These are phyloP conservation scores for Myiopsitta monachus DNA, from an alignment of 2,113 vertebrate species.

Conservation along the genomic window DNA sequence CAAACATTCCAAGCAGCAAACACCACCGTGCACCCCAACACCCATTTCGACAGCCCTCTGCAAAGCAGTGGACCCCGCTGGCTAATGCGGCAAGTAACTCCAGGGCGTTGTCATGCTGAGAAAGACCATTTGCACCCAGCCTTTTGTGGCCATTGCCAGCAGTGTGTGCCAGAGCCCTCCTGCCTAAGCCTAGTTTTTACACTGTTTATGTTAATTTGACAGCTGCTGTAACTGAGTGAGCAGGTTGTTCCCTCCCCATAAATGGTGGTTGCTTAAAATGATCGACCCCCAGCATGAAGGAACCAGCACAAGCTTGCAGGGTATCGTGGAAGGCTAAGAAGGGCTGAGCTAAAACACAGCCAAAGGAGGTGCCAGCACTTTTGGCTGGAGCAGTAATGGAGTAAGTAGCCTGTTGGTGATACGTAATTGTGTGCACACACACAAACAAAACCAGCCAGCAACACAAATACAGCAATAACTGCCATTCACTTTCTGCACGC, in stretches of 20 bases:
- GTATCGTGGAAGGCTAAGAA: not conserved
- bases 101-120: not conserved
- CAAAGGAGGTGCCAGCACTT: not conserved
- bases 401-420: not conserved
- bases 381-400: not conserved
- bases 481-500: not conserved
- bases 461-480: not conserved
- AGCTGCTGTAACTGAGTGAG: not conserved
- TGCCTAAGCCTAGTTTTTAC: not conserved
- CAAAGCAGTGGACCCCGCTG: not conserved
- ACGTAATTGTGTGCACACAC: accelerated
- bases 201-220: slow-evolving; percentile 24
- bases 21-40: not conserved
- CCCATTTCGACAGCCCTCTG: accelerated
- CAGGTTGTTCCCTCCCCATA: slow-evolving; percentile 28
- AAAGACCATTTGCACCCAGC: not conserved
- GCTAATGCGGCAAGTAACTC: accelerated
- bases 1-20: not conserved
- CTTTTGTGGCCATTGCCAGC: not conserved
- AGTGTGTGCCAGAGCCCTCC: not conserved
- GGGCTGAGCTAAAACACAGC: not conserved
- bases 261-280: slow-evolving; percentile 2
- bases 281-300: not conserved
- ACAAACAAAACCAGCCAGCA: not conserved
- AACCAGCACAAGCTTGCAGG: not conserved